phyloP scores from a whole-genome alignment of 2,797 vertebrate genomes.

The Pelochelys cantorii region DNA sequence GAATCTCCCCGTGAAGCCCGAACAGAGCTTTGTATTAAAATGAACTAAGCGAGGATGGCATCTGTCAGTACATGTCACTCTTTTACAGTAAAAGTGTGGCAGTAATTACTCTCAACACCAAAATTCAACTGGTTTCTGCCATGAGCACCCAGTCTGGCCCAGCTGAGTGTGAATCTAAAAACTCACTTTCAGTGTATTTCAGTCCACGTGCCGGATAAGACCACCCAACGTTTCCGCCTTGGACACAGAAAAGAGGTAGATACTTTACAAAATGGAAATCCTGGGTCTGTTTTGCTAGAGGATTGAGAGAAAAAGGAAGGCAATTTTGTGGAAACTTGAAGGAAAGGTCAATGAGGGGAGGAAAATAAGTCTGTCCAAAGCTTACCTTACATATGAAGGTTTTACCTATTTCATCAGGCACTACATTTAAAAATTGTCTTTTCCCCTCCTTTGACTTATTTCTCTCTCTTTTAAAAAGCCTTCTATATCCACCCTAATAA shows the following conservation, averaged over 20 bases:
- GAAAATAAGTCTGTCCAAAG: background rate
- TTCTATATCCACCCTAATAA: background rate
- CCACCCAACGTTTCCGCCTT: background rate
- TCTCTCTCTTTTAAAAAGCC: background rate
- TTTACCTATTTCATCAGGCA: background rate
- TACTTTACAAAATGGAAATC: background rate
- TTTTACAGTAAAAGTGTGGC: constrained; percentile 13
- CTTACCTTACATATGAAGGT: background rate
- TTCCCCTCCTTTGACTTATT: background rate
- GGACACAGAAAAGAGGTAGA: fast-evolving
- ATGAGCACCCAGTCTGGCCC: background rate
- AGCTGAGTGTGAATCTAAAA: fast-evolving
- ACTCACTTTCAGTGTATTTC: fast-evolving
- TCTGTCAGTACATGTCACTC: background rate
- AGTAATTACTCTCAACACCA: constrained; percentile 25
- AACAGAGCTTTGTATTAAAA: constrained; percentile 34
- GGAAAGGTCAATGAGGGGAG: background rate
- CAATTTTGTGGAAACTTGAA: background rate
- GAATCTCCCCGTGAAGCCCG: constrained; percentile 5
- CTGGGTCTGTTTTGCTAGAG: background rate
- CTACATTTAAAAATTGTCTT: fast-evolving
- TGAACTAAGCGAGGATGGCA: constrained; percentile 3
- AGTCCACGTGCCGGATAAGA: background rate
- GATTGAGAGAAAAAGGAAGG: fast-evolving
- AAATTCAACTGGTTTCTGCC: background rate